Evolutionary conservation across 2,888 invertebrate species (phyloP), one percentile per base, ranked within the genome.

Genomic region (Acanthosepion lycidas): DNA sequence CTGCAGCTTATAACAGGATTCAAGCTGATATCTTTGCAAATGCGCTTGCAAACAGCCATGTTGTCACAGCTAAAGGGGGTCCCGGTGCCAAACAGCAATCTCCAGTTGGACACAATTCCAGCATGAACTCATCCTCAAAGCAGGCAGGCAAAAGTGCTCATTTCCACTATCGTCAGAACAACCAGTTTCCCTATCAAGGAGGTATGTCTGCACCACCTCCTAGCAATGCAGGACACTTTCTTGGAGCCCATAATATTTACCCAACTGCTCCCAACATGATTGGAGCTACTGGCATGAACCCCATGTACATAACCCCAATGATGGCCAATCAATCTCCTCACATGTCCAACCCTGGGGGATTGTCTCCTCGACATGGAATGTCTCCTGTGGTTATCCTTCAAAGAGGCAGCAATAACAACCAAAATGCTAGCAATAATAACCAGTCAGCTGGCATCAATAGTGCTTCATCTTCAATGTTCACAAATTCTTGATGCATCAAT

Each of bases 341-440:
- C 92, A 95, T 48, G 94, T 95, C 53, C 95, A 95, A 26, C 92
- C 94, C 42, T 64, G 91, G 95, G 94, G 51, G 95, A 33, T 94
- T 95, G 91, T 95, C 96, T 33, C 96, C 95, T 20, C 95, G 96
- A 53, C 96, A 96, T 20, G 95, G 95, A 49, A 95, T 95, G 94
- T 96, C 96, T 42, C 96, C 96, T 15, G 96, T 96, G 51, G 96
- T 96, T 95, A 96, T 96, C 94, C 95, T 96, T 91, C 96, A 96
- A 95, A 95, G 96, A 95, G 96, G 96, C 33, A 94, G 59, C 94
- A 93, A 64, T 91, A 94, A 49, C 53, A 91, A n/a, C 92, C 91
- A 92, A 28, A 94, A 53, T 64, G 59, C 48, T n/a, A 94, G 64
- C 51, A 92, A 33, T 49, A 93, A 49, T 49, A 93, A 49, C 12